phyloP scores from a whole-genome alignment of 1,140 invertebrate species.

The Tribolium castaneum region DNA sequence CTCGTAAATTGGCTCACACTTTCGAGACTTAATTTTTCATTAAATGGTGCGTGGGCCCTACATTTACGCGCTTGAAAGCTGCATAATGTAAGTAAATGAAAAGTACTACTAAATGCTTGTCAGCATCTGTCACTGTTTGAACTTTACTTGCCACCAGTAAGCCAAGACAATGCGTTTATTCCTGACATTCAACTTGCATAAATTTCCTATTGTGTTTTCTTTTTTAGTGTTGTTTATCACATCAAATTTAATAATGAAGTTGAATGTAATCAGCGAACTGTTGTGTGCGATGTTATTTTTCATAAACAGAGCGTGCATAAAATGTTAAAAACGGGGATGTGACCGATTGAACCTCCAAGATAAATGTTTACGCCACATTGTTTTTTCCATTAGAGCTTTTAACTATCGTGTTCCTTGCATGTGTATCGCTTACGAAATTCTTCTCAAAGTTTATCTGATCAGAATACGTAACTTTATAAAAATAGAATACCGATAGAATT shows the following conservation, averaged over 20 bases:
- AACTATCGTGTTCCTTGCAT: neutral
- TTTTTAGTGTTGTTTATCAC: neutral
- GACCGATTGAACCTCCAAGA: neutral
- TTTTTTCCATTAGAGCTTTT: neutral
- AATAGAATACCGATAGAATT: neutral
- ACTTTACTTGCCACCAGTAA: neutral
- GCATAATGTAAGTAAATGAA: slow-evolving; percentile 1
- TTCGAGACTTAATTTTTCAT: neutral
- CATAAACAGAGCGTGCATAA: neutral
- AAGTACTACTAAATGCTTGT: neutral
- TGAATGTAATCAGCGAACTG: neutral
- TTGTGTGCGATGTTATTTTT: neutral
- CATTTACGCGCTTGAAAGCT: neutral
- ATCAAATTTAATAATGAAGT: neutral
- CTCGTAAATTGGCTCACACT: neutral
- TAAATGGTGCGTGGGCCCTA: neutral
- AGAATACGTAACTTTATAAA: neutral
- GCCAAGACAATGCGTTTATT: neutral
- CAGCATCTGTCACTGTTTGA: neutral
- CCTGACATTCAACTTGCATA: neutral
- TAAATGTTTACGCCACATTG: neutral
- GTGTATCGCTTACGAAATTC: neutral
- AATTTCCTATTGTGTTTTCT: neutral
- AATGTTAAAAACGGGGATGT: neutral
- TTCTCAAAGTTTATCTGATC: neutral